Evolutionary conservation across 2,888 invertebrate genomes (phyloP).

Genomic region (Lymantria dispar): DNA sequence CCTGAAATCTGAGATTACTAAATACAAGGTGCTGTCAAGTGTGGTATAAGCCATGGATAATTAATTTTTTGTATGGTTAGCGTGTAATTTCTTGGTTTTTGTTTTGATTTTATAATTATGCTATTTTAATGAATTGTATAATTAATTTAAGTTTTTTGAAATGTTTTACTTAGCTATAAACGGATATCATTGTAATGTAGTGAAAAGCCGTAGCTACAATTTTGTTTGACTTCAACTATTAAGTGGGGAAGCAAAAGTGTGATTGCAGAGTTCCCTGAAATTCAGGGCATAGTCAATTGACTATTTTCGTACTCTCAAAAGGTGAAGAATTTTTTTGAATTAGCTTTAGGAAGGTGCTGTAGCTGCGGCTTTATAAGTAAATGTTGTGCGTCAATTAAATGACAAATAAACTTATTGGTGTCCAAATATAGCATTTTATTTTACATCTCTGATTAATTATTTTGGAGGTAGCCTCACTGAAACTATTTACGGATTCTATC

Average conservation of each 20-base stretch:
- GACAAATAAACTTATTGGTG: constrained; percentile 37
- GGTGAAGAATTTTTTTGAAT: not conserved
- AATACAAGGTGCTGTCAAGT: too few relatives aligned
- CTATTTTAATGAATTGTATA: not conserved
- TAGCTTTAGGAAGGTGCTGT: not conserved
- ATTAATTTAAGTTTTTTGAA: not conserved
- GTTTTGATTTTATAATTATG: not conserved
- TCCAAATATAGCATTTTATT: constrained; percentile 9
- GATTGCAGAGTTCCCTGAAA: not conserved
- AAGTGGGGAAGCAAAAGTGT: not conserved
- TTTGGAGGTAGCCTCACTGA: too few relatives aligned
- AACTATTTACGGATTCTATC: too few relatives aligned
- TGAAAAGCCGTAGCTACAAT: not conserved
- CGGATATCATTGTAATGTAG: not conserved
- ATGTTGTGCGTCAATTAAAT: constrained; percentile 42
- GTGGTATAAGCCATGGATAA: too few relatives aligned
- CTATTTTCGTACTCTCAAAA: too few relatives aligned
- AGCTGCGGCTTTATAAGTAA: constrained; percentile 16
- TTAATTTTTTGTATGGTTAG: too few relatives aligned
- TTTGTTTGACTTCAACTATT: not conserved
- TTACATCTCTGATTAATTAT: not conserved
- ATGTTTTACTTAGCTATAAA: not conserved
- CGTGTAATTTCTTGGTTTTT: not conserved
- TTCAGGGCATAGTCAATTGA: not conserved
- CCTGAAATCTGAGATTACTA: too few relatives aligned